Evolutionary conservation across 2,888 invertebrate species (phyloP).

Genomic region (Congeria kusceri): DNA sequence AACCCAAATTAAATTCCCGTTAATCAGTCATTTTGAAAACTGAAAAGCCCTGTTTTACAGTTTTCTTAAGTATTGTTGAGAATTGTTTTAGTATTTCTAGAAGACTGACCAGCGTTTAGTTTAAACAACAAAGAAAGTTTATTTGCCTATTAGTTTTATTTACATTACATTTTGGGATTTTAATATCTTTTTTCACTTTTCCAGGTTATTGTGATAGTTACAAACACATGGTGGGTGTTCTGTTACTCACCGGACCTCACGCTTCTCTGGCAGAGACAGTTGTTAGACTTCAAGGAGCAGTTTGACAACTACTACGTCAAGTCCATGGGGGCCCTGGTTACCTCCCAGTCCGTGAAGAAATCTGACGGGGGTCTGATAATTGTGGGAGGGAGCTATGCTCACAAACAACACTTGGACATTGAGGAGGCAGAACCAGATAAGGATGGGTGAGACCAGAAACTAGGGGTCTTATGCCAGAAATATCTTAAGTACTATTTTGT

Average conservation of each 20-base stretch:
- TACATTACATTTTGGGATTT: no score
- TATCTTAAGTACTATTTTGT: no score
- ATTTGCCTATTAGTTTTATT: no score
- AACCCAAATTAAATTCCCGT: no score
- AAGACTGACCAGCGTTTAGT: no score
- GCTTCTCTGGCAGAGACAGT: slow-evolving; percentile 77
- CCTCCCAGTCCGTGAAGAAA: slow-evolving; percentile 78
- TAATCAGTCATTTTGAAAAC: no score
- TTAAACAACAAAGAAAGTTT: no score
- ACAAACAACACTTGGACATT: slow-evolving; percentile 68
- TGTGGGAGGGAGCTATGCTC: slow-evolving; percentile 80
- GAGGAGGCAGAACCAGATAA: slow-evolving; percentile 35
- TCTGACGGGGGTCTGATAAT: slow-evolving; percentile 79
- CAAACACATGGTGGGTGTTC: slow-evolving; percentile 81
- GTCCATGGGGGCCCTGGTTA: slow-evolving; percentile 78
- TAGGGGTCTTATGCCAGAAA: slow-evolving; percentile 7
- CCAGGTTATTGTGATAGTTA: slow-evolving; percentile 82
- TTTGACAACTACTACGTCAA: slow-evolving; percentile 75
- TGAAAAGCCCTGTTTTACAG: no score
- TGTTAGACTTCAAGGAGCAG: slow-evolving; percentile 72
- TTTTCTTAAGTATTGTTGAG: no score
- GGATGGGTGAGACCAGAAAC: slow-evolving; percentile 8
- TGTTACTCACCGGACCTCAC: slow-evolving; percentile 78
- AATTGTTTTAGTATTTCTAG: no score
- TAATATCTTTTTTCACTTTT: slow-evolving; percentile 14